Evolutionary conservation across 2,797 vertebrate species (phyloP).

Genomic region (Buphagus erythrorhynchus): DNA sequence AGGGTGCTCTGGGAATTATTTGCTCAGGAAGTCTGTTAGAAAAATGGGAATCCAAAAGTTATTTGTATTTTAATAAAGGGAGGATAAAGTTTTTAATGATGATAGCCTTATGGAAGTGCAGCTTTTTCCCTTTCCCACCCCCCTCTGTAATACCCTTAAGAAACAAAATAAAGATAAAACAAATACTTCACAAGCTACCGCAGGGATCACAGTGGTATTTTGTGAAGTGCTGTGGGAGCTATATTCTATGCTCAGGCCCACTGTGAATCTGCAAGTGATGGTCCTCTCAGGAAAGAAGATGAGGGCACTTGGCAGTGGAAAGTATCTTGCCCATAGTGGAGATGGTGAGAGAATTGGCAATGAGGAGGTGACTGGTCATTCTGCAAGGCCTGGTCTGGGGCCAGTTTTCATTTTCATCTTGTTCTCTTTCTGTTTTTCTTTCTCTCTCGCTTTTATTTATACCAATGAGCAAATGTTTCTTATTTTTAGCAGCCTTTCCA

Average conservation of each 20-base stretch:
- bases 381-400: constrained; percentile 2
- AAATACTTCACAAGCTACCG: background rate
- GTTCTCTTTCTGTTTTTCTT: constrained; percentile 43
- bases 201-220: background rate
- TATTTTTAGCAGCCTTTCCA: constrained; percentile 65
- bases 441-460: constrained; percentile 55
- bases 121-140: background rate
- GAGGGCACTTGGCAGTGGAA: background rate
- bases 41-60: background rate
- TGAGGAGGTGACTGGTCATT: constrained; percentile 8
- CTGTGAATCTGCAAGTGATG: background rate
- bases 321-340: constrained; percentile 22
- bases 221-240: background rate
- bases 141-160: background rate
- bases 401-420: constrained; percentile 49
- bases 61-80: constrained; percentile 12
- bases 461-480: constrained; percentile 54
- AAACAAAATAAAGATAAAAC: background rate
- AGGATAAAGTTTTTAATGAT: constrained; percentile 9
- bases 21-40: background rate
- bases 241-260: background rate
- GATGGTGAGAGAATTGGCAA: constrained; percentile 57
- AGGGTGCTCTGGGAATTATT: background rate
- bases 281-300: background rate
- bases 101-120: background rate